A percentile compares a stretch with the other conserved stretches of the same genome.
These are phyloP conservation scores for Brevimyrus niger DNA, from an alignment of 2,113 vertebrate species.

Conservation along the genomic window DNA sequence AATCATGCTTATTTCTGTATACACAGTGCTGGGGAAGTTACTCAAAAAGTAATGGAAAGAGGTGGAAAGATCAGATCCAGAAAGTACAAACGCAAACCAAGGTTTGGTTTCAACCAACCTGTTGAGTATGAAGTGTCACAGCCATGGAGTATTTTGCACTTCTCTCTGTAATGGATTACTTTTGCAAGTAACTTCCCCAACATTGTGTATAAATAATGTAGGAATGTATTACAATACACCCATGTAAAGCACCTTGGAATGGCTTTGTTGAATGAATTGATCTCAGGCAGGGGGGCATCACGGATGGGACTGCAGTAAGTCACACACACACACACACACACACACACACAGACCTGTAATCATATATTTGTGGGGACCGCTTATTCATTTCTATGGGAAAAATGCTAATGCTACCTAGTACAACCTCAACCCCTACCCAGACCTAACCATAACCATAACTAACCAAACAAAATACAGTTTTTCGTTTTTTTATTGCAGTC, in stretches of 20 bases:
- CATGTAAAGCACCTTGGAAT: background rate
- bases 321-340: background rate
- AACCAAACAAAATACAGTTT: no score
- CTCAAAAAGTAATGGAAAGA: background rate
- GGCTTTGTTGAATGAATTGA: background rate
- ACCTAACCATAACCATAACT: no score
- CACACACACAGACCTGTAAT: no score
- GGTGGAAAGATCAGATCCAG: background rate
- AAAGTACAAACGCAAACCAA: no score
- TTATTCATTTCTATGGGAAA: no score
- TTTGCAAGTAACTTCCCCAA: background rate
- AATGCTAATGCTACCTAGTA: no score
- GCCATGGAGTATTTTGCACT: background rate
- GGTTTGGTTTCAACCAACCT: no score
- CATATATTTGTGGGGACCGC: no score
- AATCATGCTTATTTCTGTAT: background rate
- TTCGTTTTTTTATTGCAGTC: no score
- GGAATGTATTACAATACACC: background rate
- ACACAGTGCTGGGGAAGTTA: background rate
- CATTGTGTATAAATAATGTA: background rate
- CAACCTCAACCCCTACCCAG: no score
- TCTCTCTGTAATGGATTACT: background rate
- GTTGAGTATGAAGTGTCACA: no score
- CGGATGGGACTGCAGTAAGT: background rate
- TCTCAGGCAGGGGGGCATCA: background rate